Evolutionary conservation across 2,888 invertebrate genomes (phyloP).

Genomic region (Diploptera punctata): DNA sequence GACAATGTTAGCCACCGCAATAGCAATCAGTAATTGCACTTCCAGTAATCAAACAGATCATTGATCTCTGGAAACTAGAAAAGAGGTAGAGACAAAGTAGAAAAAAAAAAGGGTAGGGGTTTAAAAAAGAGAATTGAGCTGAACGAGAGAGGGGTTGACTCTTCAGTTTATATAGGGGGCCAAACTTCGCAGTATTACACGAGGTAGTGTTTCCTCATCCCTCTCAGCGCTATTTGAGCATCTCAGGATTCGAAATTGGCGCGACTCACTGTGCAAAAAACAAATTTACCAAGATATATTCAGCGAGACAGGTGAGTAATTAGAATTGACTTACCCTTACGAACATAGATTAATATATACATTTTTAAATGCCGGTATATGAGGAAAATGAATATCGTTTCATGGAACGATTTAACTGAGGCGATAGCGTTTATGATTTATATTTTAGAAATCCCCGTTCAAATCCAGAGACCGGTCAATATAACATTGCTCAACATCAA

Average conservation of each 20-base stretch:
- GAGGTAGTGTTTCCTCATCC: neutral
- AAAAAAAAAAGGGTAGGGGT: neutral
- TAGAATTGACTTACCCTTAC: no score
- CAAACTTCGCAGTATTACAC: constrained; percentile 22
- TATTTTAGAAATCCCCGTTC: no score
- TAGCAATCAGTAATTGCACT: constrained; percentile 5
- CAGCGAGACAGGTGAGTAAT: no score
- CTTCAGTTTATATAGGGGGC: constrained; percentile 24
- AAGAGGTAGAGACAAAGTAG: neutral
- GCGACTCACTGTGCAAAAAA: neutral
- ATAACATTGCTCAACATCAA: no score
- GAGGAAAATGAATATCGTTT: no score
- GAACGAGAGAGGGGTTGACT: neutral
- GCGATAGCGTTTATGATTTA: no score
- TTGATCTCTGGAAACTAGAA: neutral
- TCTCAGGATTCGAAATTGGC: neutral
- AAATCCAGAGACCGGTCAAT: no score
- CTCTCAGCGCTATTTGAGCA: neutral
- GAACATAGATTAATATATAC: no score
- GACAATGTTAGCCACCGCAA: constrained; percentile 10
- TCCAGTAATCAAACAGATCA: constrained; percentile 23
- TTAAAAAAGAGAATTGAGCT: neutral
- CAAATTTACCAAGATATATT: no score
- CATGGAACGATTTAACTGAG: no score
- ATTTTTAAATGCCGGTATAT: no score